phyloP scores from a whole-genome alignment of 2,797 vertebrate species.

The Agapornis canus region DNA sequence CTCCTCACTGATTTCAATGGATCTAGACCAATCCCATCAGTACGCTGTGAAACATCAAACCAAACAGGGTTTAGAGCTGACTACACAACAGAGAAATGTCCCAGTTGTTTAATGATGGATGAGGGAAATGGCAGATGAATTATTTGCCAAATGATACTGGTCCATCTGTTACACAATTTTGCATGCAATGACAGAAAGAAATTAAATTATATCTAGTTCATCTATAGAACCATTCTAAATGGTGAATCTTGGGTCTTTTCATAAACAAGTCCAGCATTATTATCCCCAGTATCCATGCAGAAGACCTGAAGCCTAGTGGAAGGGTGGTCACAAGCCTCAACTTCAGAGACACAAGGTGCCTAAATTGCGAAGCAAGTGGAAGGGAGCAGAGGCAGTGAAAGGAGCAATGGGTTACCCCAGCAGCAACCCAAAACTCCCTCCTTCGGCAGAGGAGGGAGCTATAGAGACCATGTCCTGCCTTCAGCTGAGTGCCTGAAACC shows the following conservation, averaged over 20 bases:
- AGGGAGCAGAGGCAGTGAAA: fast-evolving
- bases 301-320: not conserved
- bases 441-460: not conserved
- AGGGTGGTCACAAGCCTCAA: not conserved
- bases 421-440: not conserved
- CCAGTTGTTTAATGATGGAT: constrained; percentile 24
- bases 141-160: constrained; percentile 20
- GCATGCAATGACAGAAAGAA: not conserved
- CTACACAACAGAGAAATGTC: not conserved
- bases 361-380: not conserved
- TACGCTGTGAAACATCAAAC: not conserved
- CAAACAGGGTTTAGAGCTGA: not conserved
- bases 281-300: not conserved
- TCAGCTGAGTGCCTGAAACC: not conserved
- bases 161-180: constrained; percentile 21
- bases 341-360: not conserved
- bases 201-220: constrained; percentile 2
- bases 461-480: not conserved
- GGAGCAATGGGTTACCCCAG: not conserved
- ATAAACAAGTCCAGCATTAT: not conserved
- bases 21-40: not conserved
- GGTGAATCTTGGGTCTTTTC: not conserved
- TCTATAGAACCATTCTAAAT: not conserved
- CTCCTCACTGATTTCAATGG: not conserved
- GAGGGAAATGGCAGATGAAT: constrained; percentile 19